phyloP scores from a whole-genome alignment of 2,888 invertebrate genomes.

The Aphelenchoides bicaudatus region DNA sequence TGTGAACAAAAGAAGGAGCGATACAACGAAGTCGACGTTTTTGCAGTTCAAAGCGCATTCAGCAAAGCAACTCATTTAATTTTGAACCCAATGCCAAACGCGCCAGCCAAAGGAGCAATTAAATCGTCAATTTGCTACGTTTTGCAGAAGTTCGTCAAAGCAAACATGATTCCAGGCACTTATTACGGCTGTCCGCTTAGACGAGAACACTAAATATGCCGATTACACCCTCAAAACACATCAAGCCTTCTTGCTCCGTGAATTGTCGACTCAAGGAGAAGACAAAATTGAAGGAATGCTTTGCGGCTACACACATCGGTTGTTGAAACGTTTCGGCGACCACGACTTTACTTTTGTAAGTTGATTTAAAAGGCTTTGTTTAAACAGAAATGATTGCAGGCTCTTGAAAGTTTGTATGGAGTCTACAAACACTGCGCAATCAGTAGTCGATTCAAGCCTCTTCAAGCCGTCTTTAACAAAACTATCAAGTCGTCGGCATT shows the following conservation, averaged over 20 bases:
- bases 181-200: slow-evolving; percentile 9
- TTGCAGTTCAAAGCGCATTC: neutral
- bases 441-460: neutral
- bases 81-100: neutral
- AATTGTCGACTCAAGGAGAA: slow-evolving; percentile 1
- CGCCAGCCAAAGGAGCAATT: neutral
- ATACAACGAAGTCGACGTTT: neutral
- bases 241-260: slow-evolving; percentile 1
- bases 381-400: neutral
- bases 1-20: slow-evolving; percentile 3
- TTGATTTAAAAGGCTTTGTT: neutral
- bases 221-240: slow-evolving; percentile 10
- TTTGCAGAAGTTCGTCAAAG: slow-evolving; percentile 13
- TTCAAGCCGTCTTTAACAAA: neutral
- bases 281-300: slow-evolving; percentile 9
- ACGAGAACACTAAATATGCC: slow-evolving; percentile 1
- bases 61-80: neutral
- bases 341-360: slow-evolving; percentile 7
- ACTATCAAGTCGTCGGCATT: neutral
- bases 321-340: neutral
- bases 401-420: slow-evolving; percentile 10
- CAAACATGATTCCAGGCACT: slow-evolving; percentile 7
- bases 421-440: slow-evolving; percentile 5
- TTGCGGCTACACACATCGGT: slow-evolving; percentile 7
- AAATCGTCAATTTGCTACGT: neutral